phyloP scores from a whole-genome alignment of 2,797 vertebrate species.

The Aldrovandia affinis region DNA sequence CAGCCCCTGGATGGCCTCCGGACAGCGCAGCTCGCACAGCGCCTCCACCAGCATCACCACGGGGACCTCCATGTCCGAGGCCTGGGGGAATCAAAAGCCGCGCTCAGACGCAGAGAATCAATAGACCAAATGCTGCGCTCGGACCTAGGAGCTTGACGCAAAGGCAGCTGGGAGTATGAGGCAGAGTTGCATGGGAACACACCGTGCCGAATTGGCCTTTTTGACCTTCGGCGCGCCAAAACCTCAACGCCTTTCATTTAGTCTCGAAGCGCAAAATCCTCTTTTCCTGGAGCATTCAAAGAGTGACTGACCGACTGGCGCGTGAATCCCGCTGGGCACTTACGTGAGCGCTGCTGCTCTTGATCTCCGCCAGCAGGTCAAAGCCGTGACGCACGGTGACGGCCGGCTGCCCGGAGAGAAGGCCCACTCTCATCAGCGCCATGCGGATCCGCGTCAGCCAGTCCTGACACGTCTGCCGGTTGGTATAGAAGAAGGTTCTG shows the following conservation, averaged over 20 bases:
- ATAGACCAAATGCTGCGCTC: neutral
- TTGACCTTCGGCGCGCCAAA: no score
- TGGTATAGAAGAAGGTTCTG: constrained; percentile 96
- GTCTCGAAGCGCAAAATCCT: neutral
- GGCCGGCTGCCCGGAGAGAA: constrained; percentile 95
- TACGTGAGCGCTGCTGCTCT: constrained; percentile 88
- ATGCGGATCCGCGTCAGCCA: constrained; percentile 95
- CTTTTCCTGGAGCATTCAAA: neutral
- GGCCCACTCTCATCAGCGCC: constrained; percentile 94
- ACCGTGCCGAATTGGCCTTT: neutral
- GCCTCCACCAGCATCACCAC: constrained; percentile 94
- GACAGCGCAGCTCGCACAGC: constrained; percentile 91
- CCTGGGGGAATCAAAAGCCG: constrained; percentile 65
- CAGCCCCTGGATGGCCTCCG: constrained; percentile 95
- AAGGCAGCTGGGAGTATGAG: neutral
- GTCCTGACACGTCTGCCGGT: constrained; percentile 97
- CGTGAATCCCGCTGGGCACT: neutral
- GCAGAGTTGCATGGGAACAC: neutral
- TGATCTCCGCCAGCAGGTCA: constrained; percentile 93
- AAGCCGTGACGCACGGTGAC: constrained; percentile 96
- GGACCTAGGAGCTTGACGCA: neutral
- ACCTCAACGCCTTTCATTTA: neutral
- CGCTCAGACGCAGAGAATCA: neutral
- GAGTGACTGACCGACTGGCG: neutral
- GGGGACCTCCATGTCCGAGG: constrained; percentile 90